A percentile compares a stretch with the other conserved stretches of the same genome.
phyloP scores from a whole-genome alignment of 2,113 vertebrate species.

The Crotalus helleri region DNA sequence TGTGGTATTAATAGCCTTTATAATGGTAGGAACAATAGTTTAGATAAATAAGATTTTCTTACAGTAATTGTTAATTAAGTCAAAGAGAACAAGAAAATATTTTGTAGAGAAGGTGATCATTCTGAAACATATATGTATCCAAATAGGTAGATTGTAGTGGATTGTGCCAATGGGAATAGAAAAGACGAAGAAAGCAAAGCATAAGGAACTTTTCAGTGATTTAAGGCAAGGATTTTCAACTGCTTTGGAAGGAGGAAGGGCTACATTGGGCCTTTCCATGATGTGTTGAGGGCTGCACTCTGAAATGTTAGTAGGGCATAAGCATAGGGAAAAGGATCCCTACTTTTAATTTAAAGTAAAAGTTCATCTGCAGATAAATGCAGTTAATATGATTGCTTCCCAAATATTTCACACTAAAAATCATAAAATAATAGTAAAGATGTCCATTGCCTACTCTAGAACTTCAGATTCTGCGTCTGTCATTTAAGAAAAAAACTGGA shows the following conservation, averaged over 20 bases:
- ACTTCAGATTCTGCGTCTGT: not conserved
- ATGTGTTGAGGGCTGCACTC: not conserved
- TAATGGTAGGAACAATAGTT: constrained; percentile 22
- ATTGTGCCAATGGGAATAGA: constrained; percentile 31
- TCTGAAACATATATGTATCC: constrained; percentile 38
- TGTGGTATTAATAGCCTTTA: constrained; percentile 53
- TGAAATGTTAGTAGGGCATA: not conserved
- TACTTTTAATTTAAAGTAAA: not conserved
- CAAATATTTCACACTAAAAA: not conserved
- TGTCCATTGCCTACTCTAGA: not conserved
- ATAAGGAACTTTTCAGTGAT: constrained; percentile 34
- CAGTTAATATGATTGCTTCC: not conserved
- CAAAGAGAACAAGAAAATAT: constrained; percentile 43
- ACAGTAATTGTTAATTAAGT: constrained; percentile 35
- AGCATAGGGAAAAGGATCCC: not conserved
- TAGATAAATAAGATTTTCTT: constrained; percentile 43
- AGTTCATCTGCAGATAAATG: not conserved
- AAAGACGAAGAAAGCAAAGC: constrained; percentile 50
- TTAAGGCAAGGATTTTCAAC: not conserved
- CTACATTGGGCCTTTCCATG: not conserved
- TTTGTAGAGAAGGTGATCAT: constrained; percentile 34
- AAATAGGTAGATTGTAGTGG: constrained; percentile 56
- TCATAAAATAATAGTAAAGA: not conserved
- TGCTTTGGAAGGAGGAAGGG: not conserved
- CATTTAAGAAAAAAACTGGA: constrained; percentile 8